phyloP scores from a whole-genome alignment of 2,113 vertebrate species.

The Python bivittatus region DNA sequence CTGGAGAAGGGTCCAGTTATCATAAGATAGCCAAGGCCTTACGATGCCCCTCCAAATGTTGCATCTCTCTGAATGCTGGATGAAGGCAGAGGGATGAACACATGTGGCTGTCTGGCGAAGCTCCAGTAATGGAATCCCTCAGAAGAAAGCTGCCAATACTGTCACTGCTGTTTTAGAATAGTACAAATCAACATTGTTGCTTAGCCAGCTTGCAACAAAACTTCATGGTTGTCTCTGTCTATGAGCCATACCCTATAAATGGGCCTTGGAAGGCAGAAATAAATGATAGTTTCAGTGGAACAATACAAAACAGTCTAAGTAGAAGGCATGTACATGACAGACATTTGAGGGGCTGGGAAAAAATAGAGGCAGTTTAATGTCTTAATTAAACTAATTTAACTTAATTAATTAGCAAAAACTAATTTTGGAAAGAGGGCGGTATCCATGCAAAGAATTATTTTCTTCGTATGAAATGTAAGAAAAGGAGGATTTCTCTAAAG shows the following conservation, averaged over 20 bases:
- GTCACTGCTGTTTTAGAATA: neutral
- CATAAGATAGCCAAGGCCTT: no score
- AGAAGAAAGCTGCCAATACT: neutral
- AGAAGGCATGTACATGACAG: neutral
- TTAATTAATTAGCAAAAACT: no score
- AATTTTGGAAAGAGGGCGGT: neutral
- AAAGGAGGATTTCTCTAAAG: neutral
- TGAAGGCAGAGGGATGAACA: neutral
- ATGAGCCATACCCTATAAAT: neutral
- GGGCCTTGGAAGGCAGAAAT: neutral
- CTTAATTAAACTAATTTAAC: neutral
- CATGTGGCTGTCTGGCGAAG: neutral
- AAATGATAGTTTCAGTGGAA: neutral
- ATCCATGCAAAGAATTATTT: neutral
- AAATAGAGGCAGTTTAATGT: neutral
- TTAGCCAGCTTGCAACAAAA: neutral
- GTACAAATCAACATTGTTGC: neutral
- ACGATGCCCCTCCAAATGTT: no score
- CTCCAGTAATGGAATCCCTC: neutral
- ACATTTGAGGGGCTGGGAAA: neutral
- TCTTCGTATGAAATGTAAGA: neutral
- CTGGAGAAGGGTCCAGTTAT: neutral
- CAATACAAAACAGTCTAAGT: neutral
- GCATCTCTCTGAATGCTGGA: neutral
- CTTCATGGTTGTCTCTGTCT: neutral